phyloP scores from a whole-genome alignment of 2,888 invertebrate species.

The Neria commutata region DNA sequence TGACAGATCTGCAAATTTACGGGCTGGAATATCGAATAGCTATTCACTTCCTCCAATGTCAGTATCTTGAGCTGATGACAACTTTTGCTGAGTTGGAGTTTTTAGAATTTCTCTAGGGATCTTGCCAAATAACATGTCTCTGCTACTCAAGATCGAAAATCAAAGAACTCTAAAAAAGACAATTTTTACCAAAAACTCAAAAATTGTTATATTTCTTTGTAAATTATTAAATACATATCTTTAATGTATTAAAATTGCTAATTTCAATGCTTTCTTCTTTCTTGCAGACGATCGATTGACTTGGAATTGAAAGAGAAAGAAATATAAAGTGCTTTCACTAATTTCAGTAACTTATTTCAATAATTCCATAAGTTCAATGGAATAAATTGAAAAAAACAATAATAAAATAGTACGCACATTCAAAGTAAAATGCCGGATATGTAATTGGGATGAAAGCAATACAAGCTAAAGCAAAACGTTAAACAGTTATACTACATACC shows the following conservation, averaged over 20 bases:
- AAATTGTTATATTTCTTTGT: not conserved
- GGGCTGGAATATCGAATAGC: too few species aligned
- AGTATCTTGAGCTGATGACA: too few species aligned
- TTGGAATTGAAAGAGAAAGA: slow-evolving; percentile 11
- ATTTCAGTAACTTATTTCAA: slow-evolving; percentile 28
- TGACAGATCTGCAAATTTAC: too few species aligned
- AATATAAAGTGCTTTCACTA: slow-evolving; percentile 22
- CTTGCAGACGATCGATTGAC: not conserved
- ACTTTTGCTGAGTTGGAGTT: too few species aligned
- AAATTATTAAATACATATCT: not conserved
- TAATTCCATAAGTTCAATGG: slow-evolving; percentile 24
- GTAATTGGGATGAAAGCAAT: slow-evolving; percentile 37
- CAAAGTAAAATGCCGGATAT: not conserved
- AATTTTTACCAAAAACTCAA: not conserved
- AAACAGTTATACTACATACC: slow-evolving; percentile 13
- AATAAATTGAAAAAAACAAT: slow-evolving; percentile 14
- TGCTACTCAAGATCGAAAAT: not conserved
- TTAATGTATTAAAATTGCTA: not conserved
- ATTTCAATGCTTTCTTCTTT: not conserved
- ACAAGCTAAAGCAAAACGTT: slow-evolving; percentile 28
- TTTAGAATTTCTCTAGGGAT: too few species aligned
- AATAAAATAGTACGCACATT: not conserved
- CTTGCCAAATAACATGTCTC: too few species aligned
- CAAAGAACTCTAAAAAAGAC: not conserved
- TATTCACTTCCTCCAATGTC: too few species aligned